phyloP scores from a whole-genome alignment of 2,797 vertebrate species.

The Danio choprae region DNA sequence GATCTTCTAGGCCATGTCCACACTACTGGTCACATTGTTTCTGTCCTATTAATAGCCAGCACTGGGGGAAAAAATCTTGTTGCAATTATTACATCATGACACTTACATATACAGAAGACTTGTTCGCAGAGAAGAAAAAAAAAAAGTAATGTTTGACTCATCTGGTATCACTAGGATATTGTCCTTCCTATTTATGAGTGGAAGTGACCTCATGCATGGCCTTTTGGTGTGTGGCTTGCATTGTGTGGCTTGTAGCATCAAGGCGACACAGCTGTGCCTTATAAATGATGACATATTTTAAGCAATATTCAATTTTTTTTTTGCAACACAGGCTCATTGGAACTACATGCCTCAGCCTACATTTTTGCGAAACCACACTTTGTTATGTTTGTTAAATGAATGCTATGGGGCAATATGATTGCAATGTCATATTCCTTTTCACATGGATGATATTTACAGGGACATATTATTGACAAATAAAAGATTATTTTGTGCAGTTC shows the following conservation, averaged over 20 bases:
- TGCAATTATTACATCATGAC: constrained; percentile 47
- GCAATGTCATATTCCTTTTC: too few species aligned
- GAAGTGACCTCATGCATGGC: constrained; percentile 25
- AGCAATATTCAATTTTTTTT: neutral
- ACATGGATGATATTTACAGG: too few species aligned
- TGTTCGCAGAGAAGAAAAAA: constrained; percentile 48
- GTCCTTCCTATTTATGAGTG: constrained; percentile 43
- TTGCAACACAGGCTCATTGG: neutral
- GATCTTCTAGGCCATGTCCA: constrained; percentile 11
- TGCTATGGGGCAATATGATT: too few species aligned
- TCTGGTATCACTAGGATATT: constrained; percentile 18
- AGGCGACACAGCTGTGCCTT: constrained; percentile 33
- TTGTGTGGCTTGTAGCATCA: constrained; percentile 8
- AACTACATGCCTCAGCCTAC: too few species aligned
- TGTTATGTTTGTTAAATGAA: too few species aligned
- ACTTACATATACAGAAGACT: constrained; percentile 51
- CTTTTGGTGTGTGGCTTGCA: constrained; percentile 21
- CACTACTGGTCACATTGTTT: constrained; percentile 28
- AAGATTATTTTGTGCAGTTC: too few species aligned
- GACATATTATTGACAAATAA: too few species aligned
- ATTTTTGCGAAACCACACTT: too few species aligned
- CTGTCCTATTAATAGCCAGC: constrained; percentile 31
- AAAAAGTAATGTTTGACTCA: constrained; percentile 42
- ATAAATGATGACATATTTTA: constrained; percentile 8
- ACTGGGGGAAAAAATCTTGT: constrained; percentile 32